These are phyloP conservation scores for Erebia aethiops DNA, from an alignment of 2,888 invertebrate species.

Conservation along the genomic window DNA sequence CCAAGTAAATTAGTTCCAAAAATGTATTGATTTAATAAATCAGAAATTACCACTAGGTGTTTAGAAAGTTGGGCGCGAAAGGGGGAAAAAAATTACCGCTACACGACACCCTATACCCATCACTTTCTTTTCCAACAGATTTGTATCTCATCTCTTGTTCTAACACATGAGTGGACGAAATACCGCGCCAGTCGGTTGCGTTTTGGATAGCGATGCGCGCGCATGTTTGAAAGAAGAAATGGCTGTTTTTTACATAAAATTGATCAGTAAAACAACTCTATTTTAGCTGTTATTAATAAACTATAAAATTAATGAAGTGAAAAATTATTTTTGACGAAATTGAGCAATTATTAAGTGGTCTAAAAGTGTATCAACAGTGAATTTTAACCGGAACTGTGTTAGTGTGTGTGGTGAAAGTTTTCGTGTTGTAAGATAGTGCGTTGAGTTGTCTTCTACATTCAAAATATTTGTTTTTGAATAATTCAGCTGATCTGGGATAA, in stretches of 20 bases:
- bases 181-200: constrained; percentile 60
- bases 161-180: constrained; percentile 58
- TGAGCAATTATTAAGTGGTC: constrained; percentile 21
- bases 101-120: constrained; percentile 65
- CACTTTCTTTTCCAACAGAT: constrained; percentile 51
- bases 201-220: constrained; percentile 57
- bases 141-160: constrained; percentile 54
- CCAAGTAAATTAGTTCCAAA: constrained; percentile 28
- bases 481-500: constrained; percentile 28
- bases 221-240: constrained; percentile 54
- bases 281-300: constrained; percentile 17
- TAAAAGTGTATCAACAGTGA: constrained; percentile 32
- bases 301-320: neutral
- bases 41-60: constrained; percentile 64
- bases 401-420: constrained; percentile 68
- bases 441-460: constrained; percentile 44
- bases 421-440: constrained; percentile 45
- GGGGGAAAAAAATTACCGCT: constrained; percentile 81
- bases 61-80: constrained; percentile 81
- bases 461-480: constrained; percentile 33
- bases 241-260: constrained; percentile 47
- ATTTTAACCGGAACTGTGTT: constrained; percentile 46
- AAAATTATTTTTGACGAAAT: constrained; percentile 8
- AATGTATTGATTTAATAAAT: constrained; percentile 48
- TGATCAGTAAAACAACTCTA: constrained; percentile 48